phyloP scores from a whole-genome alignment of 2,113 vertebrate genomes.

The Phoenicopterus ruber region DNA sequence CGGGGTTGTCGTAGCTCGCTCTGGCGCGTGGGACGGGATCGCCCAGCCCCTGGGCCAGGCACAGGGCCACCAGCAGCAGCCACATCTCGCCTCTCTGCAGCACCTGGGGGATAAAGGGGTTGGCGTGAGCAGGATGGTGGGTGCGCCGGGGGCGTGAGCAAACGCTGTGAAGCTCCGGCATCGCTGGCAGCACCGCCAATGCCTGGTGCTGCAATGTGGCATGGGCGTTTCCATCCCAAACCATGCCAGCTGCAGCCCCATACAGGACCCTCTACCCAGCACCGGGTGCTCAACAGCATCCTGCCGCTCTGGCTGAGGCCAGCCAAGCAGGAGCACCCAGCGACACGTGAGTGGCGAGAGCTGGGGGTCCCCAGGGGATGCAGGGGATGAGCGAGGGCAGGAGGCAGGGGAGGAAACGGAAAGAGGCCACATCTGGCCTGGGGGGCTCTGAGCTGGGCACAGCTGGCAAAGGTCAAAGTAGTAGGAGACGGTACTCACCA shows the following conservation, averaged over 20 bases:
- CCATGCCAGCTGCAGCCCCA: not conserved
- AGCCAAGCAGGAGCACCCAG: no score
- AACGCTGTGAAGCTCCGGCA: not conserved
- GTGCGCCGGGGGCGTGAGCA: not conserved
- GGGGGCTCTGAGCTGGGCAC: no score
- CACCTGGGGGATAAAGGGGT: not conserved
- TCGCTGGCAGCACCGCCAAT: no score
- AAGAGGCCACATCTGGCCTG: no score
- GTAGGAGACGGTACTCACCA: not conserved
- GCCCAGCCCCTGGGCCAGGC: not conserved
- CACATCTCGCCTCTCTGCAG: not conserved
- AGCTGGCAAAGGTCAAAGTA: not conserved
- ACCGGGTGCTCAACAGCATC: no score
- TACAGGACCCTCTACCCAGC: not conserved
- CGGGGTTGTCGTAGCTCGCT: not conserved
- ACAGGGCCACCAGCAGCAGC: not conserved
- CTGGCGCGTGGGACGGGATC: fast-evolving
- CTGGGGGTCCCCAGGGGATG: no score
- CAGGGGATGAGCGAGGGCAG: no score
- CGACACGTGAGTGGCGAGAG: no score
- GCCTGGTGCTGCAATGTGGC: not conserved
- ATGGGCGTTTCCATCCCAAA: not conserved
- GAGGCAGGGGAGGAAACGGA: no score
- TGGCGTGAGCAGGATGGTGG: not conserved
- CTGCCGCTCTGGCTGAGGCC: no score